Conservation (phyloP, 1,140 invertebrate genomes). For the Lepidostoma basale region DNA sequence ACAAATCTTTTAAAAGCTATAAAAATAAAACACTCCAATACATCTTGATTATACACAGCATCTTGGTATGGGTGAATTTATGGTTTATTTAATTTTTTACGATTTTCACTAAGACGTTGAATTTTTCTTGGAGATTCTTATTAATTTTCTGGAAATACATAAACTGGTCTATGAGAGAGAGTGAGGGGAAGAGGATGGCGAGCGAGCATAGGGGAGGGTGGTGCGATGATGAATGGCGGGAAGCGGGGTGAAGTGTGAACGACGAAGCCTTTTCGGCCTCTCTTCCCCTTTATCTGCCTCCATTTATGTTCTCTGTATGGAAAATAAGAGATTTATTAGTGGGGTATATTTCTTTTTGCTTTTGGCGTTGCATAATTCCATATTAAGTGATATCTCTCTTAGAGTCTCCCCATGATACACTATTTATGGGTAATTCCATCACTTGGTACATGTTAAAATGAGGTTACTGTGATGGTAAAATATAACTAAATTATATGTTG, state of each 20-base stretch:
- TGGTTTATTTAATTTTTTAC: background rate
- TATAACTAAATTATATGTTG: too few relatives aligned
- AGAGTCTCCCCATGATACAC: conserved; percentile 34
- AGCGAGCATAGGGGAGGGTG: background rate
- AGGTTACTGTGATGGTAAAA: too few relatives aligned
- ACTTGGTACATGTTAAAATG: too few relatives aligned
- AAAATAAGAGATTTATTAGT: conserved; percentile 45
- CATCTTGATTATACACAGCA: too few relatives aligned
- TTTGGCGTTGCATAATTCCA: conserved; percentile 47
- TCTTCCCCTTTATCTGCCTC: conserved; percentile 25
- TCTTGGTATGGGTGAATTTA: too few relatives aligned
- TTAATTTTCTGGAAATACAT: conserved; percentile 5
- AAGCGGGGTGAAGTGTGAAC: conserved; percentile 43
- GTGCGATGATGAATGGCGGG: conserved; percentile 43
- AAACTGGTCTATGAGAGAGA: background rate
- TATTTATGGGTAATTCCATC: too few relatives aligned
- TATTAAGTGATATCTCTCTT: conserved; percentile 45
- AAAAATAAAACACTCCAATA: too few relatives aligned
- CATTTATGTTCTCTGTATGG: conserved; percentile 46
- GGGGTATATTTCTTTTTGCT: conserved; percentile 43
- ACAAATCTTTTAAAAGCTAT: too few relatives aligned
- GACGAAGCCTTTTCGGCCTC: conserved; percentile 30
- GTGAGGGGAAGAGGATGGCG: background rate
- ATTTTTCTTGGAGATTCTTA: conserved; percentile 10
- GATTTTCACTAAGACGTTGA: background rate